Evolutionary conservation across 2,888 invertebrate genomes (phyloP).

Genomic region (Tetramorium bicarinatum): DNA sequence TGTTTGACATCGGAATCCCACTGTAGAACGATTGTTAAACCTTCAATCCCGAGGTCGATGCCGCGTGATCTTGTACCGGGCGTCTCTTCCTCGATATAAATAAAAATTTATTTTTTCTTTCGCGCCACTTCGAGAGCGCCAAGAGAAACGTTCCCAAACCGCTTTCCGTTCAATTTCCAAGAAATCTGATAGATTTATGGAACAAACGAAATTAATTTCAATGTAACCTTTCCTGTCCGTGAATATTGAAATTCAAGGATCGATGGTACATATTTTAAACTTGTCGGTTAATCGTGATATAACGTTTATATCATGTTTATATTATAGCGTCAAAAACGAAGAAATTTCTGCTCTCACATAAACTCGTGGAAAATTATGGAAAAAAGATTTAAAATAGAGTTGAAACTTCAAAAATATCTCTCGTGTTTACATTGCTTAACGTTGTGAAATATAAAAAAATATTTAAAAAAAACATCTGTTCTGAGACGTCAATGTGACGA

Average conservation of each 20-base stretch:
- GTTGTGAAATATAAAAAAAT: conserved; percentile 4
- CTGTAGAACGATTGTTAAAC: conserved; percentile 48
- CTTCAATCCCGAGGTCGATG: conserved; percentile 49
- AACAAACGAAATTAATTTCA: neutral
- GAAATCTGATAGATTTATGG: neutral
- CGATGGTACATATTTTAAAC: neutral
- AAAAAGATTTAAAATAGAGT: conserved; percentile 2
- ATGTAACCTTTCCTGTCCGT: neutral
- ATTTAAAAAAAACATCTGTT: neutral
- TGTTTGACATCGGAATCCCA: conserved; percentile 30
- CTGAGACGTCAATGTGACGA: neutral
- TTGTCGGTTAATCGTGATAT: neutral
- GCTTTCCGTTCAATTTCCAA: neutral
- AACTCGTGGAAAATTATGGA: neutral
- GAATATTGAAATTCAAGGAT: neutral
- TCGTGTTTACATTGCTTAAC: neutral
- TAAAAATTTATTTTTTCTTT: conserved; percentile 23
- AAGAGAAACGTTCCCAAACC: neutral
- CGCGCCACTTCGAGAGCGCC: neutral
- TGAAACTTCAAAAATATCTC: conserved; percentile 7
- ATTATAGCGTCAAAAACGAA: neutral
- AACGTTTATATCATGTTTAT: too few relatives aligned
- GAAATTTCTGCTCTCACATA: neutral
- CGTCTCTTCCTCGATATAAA: conserved; percentile 16
- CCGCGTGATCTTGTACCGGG: conserved; percentile 13